These are phyloP conservation scores for Zhuqinia jingwanae DNA, from an alignment of 2,888 invertebrate species.

Conservation along the genomic window DNA sequence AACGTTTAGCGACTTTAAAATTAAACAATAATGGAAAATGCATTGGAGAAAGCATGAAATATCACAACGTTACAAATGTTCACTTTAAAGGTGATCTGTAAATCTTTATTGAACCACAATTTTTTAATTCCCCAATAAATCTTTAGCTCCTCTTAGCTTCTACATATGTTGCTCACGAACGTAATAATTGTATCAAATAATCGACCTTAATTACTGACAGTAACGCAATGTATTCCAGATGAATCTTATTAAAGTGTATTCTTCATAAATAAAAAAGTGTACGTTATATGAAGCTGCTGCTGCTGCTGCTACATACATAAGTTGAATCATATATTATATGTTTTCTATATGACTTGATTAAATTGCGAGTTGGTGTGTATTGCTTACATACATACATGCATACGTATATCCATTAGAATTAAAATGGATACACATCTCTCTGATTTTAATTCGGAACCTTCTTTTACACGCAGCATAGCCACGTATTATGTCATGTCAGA, in stretches of 20 bases:
- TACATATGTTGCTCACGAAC: background rate
- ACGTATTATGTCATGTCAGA: slow-evolving; percentile 40
- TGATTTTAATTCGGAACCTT: background rate
- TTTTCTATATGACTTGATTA: background rate
- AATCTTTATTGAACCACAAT: no score
- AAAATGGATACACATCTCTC: background rate
- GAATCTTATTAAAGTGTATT: background rate
- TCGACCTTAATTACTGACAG: background rate
- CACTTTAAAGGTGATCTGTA: no score
- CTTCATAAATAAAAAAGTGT: background rate
- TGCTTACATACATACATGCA: background rate
- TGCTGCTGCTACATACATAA: no score
- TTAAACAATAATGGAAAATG: no score
- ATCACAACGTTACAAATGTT: no score
- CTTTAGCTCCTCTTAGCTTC: background rate
- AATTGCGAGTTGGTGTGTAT: background rate
- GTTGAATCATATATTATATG: background rate
- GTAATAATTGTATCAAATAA: slow-evolving; percentile 12
- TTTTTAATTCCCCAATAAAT: no score
- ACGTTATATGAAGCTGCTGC: no score
- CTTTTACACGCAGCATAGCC: background rate
- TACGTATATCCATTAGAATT: background rate
- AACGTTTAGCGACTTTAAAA: no score
- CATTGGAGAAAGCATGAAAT: no score
- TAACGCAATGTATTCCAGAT: background rate